Percentiles rank a stretch among this genome's conserved stretches.
Conservation (phyloP, 2,888 invertebrate species). For the Drosophila paracracens region DNA sequence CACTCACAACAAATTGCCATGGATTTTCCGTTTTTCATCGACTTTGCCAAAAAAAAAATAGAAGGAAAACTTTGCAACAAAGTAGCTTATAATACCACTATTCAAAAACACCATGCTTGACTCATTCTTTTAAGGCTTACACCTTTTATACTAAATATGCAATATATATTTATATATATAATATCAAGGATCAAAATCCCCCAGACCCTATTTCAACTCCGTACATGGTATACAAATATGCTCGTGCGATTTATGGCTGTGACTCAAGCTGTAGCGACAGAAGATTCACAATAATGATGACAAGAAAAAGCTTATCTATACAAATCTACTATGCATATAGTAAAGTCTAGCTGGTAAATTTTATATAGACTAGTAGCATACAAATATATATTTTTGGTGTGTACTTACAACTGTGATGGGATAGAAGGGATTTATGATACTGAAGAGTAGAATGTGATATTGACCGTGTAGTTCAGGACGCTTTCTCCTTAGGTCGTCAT, state of each 20-base stretch:
- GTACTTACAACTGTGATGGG: conserved; percentile 99
- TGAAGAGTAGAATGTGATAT: conserved; percentile 99
- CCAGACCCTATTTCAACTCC: background rate
- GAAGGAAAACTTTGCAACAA: conserved; percentile 35
- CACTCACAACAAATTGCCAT: conserved; percentile 71
- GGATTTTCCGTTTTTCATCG: conserved; percentile 69
- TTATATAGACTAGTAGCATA: conserved; percentile 3
- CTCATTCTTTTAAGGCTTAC: too few relatives aligned
- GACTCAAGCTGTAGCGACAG: conserved; percentile 9
- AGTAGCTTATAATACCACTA: conserved; percentile 35
- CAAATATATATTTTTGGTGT: conserved; percentile 37
- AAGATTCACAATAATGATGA: conserved; percentile 19
- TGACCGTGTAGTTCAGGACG: conserved; percentile 94
- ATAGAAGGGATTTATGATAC: conserved; percentile 99
- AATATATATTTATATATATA: background rate
- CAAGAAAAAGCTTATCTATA: conserved; percentile 2
- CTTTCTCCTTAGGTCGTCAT: conserved; percentile 90
- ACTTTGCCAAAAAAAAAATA: conserved; percentile 15
- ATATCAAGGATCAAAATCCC: background rate
- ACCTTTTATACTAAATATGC: background rate
- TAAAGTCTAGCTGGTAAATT: conserved; percentile 1
- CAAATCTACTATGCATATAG: background rate
- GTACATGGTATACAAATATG: background rate
- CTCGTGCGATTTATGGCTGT: conserved; percentile 2
- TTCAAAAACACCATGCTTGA: background rate